A percentile compares a stretch with the other conserved stretches of the same genome.
phyloP scores from a whole-genome alignment of 2,113 vertebrate species.

The Osmerus mordax region DNA sequence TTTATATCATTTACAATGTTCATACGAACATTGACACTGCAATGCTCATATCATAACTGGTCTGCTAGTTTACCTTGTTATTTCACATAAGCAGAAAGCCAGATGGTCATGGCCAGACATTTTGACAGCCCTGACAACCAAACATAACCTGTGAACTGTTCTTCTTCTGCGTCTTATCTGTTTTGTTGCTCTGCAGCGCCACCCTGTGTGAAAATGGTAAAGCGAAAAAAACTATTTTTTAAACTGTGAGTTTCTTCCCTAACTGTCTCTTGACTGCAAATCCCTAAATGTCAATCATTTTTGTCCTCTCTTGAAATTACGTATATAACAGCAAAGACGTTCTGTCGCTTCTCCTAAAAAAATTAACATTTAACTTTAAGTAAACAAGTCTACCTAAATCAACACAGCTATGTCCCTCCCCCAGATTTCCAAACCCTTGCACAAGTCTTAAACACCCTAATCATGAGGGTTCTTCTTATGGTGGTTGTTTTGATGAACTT shows the following conservation, averaged over 20 bases:
- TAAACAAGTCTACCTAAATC: constrained; percentile 65
- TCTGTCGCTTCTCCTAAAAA: background rate
- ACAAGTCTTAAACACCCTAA: constrained; percentile 34
- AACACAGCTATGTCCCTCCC: constrained; percentile 46
- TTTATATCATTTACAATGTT: no score
- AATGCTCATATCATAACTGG: no score
- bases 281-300: background rate
- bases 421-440: constrained; percentile 7
- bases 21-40: no score
- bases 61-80: constrained; percentile 60
- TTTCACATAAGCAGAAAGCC: constrained; percentile 66
- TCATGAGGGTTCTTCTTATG: constrained; percentile 58
- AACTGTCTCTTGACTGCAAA: background rate
- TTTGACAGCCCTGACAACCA: constrained; percentile 46
- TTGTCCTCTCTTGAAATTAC: background rate
- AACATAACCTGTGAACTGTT: constrained; percentile 23
- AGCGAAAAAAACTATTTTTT: no score
- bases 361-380: constrained; percentile 69
- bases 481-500: constrained; percentile 45
- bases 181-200: constrained; percentile 11
- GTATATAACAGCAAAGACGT: no score
- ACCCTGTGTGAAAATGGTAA: constrained; percentile 10
- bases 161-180: background rate
- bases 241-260: background rate
- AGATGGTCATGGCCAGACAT: constrained; percentile 72